Evolutionary conservation across 2,888 invertebrate genomes (phyloP).

Genomic region (Augochlorella aurata): DNA sequence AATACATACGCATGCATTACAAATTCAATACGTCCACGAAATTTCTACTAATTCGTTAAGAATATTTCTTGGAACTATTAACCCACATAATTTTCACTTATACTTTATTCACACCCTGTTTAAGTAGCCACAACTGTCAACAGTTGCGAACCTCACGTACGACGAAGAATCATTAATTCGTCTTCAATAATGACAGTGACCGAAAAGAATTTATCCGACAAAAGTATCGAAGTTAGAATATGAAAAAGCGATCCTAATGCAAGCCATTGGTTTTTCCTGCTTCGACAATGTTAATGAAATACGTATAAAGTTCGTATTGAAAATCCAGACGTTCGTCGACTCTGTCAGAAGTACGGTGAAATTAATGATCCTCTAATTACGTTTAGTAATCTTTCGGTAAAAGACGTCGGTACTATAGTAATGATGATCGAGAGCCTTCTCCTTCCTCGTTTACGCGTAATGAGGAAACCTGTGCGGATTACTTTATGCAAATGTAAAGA

Average conservation of each 20-base stretch:
- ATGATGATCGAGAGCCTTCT: conserved; percentile 53
- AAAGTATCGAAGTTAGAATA: not conserved
- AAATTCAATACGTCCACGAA: not conserved
- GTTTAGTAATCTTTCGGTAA: conserved; percentile 38
- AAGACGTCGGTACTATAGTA: conserved; percentile 51
- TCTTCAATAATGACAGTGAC: not conserved
- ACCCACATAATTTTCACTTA: not conserved
- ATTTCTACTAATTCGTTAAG: not conserved
- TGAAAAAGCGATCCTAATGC: not conserved
- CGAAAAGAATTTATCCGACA: not conserved
- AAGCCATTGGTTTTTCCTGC: not conserved
- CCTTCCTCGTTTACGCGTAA: conserved; percentile 46
- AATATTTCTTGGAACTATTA: not conserved
- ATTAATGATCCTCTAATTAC: conserved; percentile 60
- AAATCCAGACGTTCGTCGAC: conserved; percentile 8
- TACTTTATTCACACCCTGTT: conserved; percentile 30
- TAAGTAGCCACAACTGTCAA: conserved; percentile 64
- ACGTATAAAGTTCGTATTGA: conserved; percentile 22
- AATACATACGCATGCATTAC: not conserved
- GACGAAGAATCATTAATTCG: conserved; percentile 59
- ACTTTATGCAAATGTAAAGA: conserved; percentile 53
- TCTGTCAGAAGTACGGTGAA: conserved; percentile 29
- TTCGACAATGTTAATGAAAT: conserved; percentile 8
- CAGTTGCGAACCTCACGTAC: conserved; percentile 58
- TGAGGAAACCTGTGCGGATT: conserved; percentile 61